These are phyloP conservation scores for Lates calcarifer DNA, from an alignment of 2,113 vertebrate genomes.

Conservation along the genomic window DNA sequence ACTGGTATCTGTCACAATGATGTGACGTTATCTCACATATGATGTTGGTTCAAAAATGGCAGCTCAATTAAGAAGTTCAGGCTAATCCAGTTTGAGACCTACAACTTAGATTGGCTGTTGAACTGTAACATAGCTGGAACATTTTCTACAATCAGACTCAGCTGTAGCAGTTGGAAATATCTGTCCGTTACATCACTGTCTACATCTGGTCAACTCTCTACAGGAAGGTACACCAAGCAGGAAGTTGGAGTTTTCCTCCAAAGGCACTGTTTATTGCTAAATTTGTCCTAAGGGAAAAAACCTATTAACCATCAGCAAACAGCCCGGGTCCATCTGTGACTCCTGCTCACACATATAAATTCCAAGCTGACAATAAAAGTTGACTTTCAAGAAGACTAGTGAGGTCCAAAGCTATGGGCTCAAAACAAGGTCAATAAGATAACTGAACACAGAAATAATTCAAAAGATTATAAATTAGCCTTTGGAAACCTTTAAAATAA, in stretches of 20 bases:
- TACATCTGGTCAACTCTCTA: conserved; percentile 10
- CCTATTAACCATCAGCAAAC: conserved; percentile 12
- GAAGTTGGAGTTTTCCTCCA: conserved; percentile 55
- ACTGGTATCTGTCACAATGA: not conserved
- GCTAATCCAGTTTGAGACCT: too few relatives aligned
- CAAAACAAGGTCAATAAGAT: too few relatives aligned
- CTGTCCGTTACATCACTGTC: not conserved
- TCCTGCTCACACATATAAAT: conserved; percentile 31
- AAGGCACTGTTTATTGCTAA: conserved; percentile 33
- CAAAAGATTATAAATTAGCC: too few relatives aligned
- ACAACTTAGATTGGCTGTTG: not conserved
- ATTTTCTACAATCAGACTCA: not conserved
- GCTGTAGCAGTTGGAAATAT: not conserved
- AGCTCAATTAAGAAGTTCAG: too few relatives aligned
- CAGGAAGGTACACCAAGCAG: conserved; percentile 56
- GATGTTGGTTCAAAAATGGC: too few relatives aligned
- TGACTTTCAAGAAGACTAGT: not conserved
- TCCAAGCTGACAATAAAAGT: conserved; percentile 3
- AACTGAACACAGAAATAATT: too few relatives aligned
- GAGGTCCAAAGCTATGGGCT: not conserved
- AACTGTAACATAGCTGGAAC: too few relatives aligned
- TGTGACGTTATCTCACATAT: too few relatives aligned
- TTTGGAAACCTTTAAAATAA: too few relatives aligned
- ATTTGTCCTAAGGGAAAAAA: conserved; percentile 33
- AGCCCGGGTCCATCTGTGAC: conserved; percentile 10